Percentiles rank a stretch among this genome's conserved stretches.
These are phyloP conservation scores for Mustela nigripes DNA, from an alignment of 2,113 vertebrate genomes.

Conservation along the genomic window DNA sequence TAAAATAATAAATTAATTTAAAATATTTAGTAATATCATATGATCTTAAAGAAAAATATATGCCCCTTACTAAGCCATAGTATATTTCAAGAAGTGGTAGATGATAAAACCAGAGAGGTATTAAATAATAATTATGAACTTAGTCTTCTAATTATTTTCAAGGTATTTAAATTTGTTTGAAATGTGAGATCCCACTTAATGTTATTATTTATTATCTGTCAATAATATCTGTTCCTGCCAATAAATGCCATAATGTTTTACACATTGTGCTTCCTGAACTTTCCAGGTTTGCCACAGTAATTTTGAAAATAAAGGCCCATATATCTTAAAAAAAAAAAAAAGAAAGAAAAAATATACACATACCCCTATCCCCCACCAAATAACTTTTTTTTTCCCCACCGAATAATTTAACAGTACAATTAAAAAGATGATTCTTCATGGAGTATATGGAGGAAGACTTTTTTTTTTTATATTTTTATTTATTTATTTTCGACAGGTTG, in stretches of 20 bases:
- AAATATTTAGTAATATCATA: conserved; percentile 29
- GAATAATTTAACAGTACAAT: not conserved
- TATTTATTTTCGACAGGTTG: not conserved
- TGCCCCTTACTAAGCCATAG: not conserved
- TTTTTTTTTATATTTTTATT: not conserved
- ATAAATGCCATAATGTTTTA: not conserved
- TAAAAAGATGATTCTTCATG: not conserved
- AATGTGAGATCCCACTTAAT: not conserved
- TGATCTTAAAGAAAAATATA: conserved; percentile 16
- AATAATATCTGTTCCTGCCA: not conserved
- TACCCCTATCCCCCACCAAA: not conserved
- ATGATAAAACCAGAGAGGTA: too few relatives aligned
- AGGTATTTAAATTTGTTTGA: conserved; percentile 19
- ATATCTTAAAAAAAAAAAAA: not conserved
- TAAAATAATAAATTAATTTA: not conserved
- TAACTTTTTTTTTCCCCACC: not conserved
- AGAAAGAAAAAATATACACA: not conserved
- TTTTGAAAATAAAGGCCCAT: not conserved
- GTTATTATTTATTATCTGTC: not conserved
- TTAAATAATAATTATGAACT: not conserved
- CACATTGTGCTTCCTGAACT: not conserved
- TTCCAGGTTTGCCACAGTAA: not conserved
- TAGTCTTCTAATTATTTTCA: not conserved
- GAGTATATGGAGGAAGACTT: not conserved
- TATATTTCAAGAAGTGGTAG: too few relatives aligned